Conservation (phyloP, 23 tunicate species). For the Halocynthia roretzi region DNA sequence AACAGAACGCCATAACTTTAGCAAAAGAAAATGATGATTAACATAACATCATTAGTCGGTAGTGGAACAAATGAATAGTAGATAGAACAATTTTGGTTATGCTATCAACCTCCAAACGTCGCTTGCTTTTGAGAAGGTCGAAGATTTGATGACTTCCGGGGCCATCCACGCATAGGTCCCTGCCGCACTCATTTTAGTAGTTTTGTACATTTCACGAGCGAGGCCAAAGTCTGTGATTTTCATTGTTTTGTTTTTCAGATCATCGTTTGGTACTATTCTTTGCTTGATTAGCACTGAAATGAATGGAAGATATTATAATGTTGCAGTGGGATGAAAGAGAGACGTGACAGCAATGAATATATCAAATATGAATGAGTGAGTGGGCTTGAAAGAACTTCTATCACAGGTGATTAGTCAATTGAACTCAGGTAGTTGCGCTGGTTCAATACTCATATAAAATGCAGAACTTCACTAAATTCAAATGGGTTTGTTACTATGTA, state of each 20-base stretch:
- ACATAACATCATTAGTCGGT: neutral
- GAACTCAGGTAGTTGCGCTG: no score
- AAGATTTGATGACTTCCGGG: slow-evolving; percentile 90
- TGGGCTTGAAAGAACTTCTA: no score
- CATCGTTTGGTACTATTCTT: slow-evolving; percentile 40
- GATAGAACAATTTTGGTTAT: neutral
- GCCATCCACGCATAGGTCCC: slow-evolving; percentile 99
- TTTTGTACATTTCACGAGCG: slow-evolving; percentile 83
- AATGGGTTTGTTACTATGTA: no score
- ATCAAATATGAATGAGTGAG: no score
- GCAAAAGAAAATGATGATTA: neutral
- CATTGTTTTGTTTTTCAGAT: slow-evolving; percentile 83
- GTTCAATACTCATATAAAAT: no score
- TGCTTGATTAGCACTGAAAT: slow-evolving; percentile 84
- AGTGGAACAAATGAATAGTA: no score
- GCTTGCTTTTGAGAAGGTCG: slow-evolving; percentile 79
- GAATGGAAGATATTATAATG: neutral
- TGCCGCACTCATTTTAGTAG: slow-evolving; percentile 80
- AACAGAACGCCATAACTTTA: slow-evolving; percentile 82
- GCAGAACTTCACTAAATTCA: no score
- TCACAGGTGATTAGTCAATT: no score
- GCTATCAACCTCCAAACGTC: slow-evolving; percentile 97
- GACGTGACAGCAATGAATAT: no score
- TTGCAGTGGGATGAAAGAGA: no score
- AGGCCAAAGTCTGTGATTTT: slow-evolving; percentile 97